phyloP scores from a whole-genome alignment of 2,113 vertebrate species.

The Puffinus mauretanicus region DNA sequence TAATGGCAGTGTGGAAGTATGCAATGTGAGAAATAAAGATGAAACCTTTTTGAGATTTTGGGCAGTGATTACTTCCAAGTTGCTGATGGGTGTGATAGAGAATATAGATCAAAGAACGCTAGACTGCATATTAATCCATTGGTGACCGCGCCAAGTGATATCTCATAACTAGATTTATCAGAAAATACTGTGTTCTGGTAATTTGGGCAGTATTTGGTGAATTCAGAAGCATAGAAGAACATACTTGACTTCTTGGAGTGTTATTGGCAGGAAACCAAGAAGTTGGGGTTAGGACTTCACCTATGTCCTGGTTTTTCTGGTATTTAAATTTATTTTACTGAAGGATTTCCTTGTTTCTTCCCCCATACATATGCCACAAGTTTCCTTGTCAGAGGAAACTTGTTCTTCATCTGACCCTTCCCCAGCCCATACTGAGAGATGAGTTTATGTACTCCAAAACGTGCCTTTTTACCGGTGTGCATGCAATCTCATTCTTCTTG shows the following conservation, averaged over 20 bases:
- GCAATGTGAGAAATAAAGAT: not conserved
- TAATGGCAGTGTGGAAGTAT: not conserved
- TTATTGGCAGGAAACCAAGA: not conserved
- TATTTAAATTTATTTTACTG: not conserved
- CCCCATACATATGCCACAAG: not conserved
- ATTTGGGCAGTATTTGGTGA: not conserved
- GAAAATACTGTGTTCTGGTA: not conserved
- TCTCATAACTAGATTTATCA: not conserved
- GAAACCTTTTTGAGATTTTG: not conserved
- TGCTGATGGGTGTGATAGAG: not conserved
- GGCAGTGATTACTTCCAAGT: not conserved
- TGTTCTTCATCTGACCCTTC: not conserved
- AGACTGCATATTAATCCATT: not conserved
- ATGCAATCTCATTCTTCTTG: not conserved
- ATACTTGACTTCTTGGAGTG: not conserved
- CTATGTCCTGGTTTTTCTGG: not conserved
- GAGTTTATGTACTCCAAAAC: not conserved
- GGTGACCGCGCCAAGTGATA: fast-evolving
- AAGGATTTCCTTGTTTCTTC: not conserved
- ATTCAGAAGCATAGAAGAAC: not conserved
- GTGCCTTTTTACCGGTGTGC: not conserved
- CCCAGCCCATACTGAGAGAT: not conserved
- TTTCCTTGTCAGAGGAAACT: not conserved
- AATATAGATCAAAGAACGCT: not conserved
- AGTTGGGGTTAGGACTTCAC: not conserved